Base-by-base conservation (phyloP, 2,113 vertebrate species). In the Gallinago paraguaiae region DNA sequence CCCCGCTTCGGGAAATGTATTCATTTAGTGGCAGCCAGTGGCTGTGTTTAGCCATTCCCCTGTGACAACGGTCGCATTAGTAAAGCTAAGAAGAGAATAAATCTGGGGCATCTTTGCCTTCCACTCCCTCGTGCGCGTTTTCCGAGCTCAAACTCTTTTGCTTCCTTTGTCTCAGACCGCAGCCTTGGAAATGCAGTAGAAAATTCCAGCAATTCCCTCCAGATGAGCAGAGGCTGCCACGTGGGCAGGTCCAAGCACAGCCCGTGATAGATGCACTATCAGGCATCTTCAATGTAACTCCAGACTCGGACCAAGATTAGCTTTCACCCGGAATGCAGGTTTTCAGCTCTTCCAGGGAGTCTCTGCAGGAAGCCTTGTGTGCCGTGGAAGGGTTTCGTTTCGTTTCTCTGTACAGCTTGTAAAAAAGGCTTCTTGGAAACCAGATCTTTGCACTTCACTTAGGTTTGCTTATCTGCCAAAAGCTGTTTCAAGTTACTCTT, bases 391-490 rank as follows among this genome's bases (percentile, higher is more conserved):
- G 82, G 20, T 68, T 90, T 83, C 4, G 15, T 74, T 92, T 88
- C 63, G n/a, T 67, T 95, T 94, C 72, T 86, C 81, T 10, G 30
- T 72, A 68, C 54, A 51, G 84, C 77, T 85, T 92, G 79, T 57
- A 71, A 92, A 54, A 90, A 90, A 95, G 37, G 68, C 67, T 94
- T 91, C 72, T 96, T 83, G 79, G 84, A 97, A 97, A 94, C 88
- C 64, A 75, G 80, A 84, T 93, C 86, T 92, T 87, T 74, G 50
- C 61, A 17, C 95, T 92, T 94, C 7, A 61, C 65, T 88, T 31
- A 77, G 39, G 61, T 84, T 91, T 24, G 8, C 65, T 84, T 78
- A 79, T 78, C 88, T 93, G 68, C 85, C 75, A 93, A 46, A 91
- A 48, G 39, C 76, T 84, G 92, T 92, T 97, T 96, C 81, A 74